Percentiles rank a stretch among this genome's conserved stretches.
Evolutionary conservation across 2,113 vertebrate species (phyloP).

Genomic region (Pitta sordida): DNA sequence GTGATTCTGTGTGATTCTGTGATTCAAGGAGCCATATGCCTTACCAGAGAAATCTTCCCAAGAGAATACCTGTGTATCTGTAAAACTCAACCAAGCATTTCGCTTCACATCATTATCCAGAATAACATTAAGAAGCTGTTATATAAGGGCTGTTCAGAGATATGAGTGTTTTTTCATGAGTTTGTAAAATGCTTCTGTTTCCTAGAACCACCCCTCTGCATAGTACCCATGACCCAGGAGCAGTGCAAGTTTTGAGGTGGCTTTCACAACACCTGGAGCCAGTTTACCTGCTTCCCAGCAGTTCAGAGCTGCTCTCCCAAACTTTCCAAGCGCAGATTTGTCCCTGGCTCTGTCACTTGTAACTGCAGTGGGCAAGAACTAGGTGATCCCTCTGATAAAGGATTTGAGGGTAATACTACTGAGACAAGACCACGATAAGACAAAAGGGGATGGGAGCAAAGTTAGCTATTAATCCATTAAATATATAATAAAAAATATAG

Average conservation of each 20-base stretch:
- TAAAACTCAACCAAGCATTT: background rate
- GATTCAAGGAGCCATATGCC: background rate
- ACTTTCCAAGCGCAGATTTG: background rate
- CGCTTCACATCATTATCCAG: background rate
- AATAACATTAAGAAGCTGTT: rapidly evolving
- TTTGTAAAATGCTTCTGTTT: background rate
- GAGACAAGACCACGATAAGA: background rate
- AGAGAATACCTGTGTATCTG: background rate
- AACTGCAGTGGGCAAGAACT: background rate
- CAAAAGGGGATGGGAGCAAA: background rate
- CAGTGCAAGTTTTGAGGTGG: background rate
- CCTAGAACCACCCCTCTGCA: background rate
- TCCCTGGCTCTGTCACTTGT: background rate
- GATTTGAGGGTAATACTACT: background rate
- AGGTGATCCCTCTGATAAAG: background rate
- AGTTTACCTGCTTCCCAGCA: background rate
- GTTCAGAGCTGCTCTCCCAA: background rate
- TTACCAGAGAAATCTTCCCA: background rate
- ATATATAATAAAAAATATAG: background rate
- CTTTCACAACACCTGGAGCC: background rate
- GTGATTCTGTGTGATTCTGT: too few relatives aligned
- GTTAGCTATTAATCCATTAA: background rate
- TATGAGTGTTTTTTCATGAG: background rate
- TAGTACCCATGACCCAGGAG: rapidly evolving
- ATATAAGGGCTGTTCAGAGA: background rate